Base-by-base conservation (phyloP, 2,113 vertebrate species). In the Aix galericulata region DNA sequence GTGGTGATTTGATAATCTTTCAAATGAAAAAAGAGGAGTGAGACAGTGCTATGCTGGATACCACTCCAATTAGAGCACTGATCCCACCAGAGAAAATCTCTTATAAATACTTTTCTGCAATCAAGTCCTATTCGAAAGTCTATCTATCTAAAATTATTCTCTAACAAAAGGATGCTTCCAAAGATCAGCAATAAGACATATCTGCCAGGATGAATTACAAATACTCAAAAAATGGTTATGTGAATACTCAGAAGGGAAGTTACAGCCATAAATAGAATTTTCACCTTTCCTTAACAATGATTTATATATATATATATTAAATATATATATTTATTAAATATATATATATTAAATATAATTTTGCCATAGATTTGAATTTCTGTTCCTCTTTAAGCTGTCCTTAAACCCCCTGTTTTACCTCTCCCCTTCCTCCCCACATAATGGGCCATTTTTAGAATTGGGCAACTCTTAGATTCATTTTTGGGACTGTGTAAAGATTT, bases 171-270 rank as follows among this genome's bases (percentile, higher is more conserved):
- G 36, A 94, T 40, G 46, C 32, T 86, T 81, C 59, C 55, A 59
- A 94, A 88, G 88, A 71, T 69, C 71, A 88, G 66, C 48, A 82
- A 8, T 60, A 95, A 73, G 88, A 80, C 1, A 5, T 48, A 68
- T 59, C 94, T 74, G 86, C 64, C 84, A 82, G 66, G 36, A 71
- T 44, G 31, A 94, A 89, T 89, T 85, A 44, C 21, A 82, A 75
- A 67, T 52, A 89, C 20, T 87, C 27, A 71, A 46, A 84, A 64
- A 34, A 58, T 14, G 4, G 34, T 58, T 71, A 55, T 25, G 52
- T 46, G 42, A 86, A 71, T 52, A 58, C 5, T n/a, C 60, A 55
- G 62, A 50, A 76, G 46, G 52, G 31, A 88, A 77, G 8, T 32
- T 23, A 52, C 36, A 75, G 38, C n/a, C 53, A 60, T 2, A 38